A percentile compares a stretch with the other conserved stretches of the same genome.
Conservation (phyloP, 2,888 invertebrate species). For the Sthenelais limicola region DNA sequence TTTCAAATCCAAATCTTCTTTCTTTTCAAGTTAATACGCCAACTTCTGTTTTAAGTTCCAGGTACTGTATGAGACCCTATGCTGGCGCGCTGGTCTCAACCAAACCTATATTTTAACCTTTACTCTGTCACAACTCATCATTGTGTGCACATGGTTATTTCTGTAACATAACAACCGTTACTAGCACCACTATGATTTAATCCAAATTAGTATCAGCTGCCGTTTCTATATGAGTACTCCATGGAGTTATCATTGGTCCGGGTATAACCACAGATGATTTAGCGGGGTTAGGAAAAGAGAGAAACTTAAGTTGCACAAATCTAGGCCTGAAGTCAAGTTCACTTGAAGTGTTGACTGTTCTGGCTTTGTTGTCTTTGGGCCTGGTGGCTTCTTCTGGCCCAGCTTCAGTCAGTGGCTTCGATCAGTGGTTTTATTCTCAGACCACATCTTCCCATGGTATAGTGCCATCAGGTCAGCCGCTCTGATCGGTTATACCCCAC, state of each 20-base stretch:
- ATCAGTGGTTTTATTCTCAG: neutral
- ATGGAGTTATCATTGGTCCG: constrained; percentile 3
- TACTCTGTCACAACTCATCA: constrained; percentile 37
- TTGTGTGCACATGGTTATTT: constrained; percentile 21
- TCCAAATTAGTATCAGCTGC: constrained; percentile 23
- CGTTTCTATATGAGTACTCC: constrained; percentile 7
- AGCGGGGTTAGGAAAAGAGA: too few species aligned
- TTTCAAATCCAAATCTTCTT: constrained; percentile 24
- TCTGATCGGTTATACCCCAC: neutral
- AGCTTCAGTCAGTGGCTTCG: constrained; percentile 34
- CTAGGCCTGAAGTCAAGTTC: too few species aligned
- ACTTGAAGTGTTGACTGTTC: constrained; percentile 4
- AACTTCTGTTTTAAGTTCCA: constrained; percentile 38
- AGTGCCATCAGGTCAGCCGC: too few species aligned
- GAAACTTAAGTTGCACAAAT: too few species aligned
- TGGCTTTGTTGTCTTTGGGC: neutral
- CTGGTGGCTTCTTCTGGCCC: constrained; percentile 33
- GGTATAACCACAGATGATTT: too few species aligned
- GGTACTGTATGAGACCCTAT: constrained; percentile 34
- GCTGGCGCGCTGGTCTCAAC: constrained; percentile 34
- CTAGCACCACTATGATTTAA: constrained; percentile 6
- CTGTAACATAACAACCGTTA: too few species aligned
- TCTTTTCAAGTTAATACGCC: constrained; percentile 36
- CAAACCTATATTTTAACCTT: constrained; percentile 28
- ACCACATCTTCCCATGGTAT: neutral